phyloP scores from a whole-genome alignment of 2,888 invertebrate genomes.

The Beris chalybata region DNA sequence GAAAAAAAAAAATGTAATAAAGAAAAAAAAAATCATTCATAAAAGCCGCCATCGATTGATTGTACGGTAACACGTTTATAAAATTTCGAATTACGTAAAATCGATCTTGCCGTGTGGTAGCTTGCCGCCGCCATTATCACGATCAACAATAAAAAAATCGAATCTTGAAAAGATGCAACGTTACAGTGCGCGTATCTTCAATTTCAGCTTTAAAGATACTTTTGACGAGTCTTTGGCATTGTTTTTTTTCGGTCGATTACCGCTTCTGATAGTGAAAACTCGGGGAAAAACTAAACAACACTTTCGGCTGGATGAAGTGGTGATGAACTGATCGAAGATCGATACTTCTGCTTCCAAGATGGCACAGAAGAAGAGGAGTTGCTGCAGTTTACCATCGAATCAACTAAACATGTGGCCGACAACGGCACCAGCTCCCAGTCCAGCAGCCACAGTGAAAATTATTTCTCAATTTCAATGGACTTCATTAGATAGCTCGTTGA shows the following conservation, averaged over 20 bases:
- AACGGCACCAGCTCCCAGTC: neutral
- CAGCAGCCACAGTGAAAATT: neutral
- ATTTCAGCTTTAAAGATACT: neutral
- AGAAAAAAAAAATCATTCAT: too few relatives aligned
- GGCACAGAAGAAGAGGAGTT: neutral
- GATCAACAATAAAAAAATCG: too few relatives aligned
- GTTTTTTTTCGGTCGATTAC: neutral
- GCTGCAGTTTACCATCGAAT: neutral
- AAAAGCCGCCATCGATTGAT: too few relatives aligned
- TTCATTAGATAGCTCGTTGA: too few relatives aligned
- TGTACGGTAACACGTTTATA: too few relatives aligned
- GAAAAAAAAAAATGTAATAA: too few relatives aligned
- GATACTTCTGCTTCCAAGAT: neutral
- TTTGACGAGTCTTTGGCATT: neutral
- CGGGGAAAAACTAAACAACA: neutral
- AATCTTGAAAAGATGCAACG: too few relatives aligned
- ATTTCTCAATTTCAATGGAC: too few relatives aligned
- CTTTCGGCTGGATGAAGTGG: neutral
- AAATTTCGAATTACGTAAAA: too few relatives aligned
- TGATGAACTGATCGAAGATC: neutral
- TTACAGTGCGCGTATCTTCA: too few relatives aligned
- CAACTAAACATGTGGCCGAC: neutral
- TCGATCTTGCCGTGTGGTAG: too few relatives aligned
- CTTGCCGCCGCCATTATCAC: too few relatives aligned
- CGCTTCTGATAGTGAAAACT: slow-evolving; percentile 16